Conservation (phyloP, 2,797 vertebrate species). For the Phrynocephalus vlangalii region DNA sequence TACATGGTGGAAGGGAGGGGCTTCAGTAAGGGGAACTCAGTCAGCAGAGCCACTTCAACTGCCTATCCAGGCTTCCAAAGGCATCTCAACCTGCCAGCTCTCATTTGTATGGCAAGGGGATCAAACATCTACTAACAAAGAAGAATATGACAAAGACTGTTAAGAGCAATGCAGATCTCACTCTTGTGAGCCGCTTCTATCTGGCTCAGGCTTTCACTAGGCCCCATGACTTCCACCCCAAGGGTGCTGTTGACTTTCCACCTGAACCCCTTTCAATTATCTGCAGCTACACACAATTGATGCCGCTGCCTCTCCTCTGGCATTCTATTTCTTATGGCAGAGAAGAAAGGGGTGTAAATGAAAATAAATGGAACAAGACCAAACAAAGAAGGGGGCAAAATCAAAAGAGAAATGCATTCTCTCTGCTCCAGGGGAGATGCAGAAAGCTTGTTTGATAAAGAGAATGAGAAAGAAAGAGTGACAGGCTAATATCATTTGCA, state of each 20-base stretch:
- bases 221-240: neutral
- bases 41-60: neutral
- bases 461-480: conserved; percentile 13
- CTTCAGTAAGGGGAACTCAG: neutral
- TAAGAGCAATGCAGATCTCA: conserved; percentile 2
- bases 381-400: neutral
- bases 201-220: conserved; percentile 10
- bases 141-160: conserved; percentile 1
- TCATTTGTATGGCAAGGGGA: conserved; percentile 4
- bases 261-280: conserved; percentile 32
- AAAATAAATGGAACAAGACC: conserved; percentile 33
- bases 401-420: conserved; percentile 12
- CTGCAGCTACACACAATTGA: conserved; percentile 17
- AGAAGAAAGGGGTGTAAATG: conserved; percentile 11
- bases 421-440: conserved; percentile 14
- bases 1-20: neutral
- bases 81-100: neutral
- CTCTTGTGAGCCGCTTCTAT: neutral
- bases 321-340: conserved; percentile 10
- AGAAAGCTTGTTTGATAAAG: conserved; percentile 17
- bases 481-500: conserved; percentile 26
- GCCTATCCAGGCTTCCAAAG: neutral
- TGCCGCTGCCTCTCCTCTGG: conserved; percentile 8
- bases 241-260: conserved; percentile 20
- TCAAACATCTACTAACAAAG: neutral